phyloP scores from a whole-genome alignment of 1,140 invertebrate species.

The Scaptomyza hsui region DNA sequence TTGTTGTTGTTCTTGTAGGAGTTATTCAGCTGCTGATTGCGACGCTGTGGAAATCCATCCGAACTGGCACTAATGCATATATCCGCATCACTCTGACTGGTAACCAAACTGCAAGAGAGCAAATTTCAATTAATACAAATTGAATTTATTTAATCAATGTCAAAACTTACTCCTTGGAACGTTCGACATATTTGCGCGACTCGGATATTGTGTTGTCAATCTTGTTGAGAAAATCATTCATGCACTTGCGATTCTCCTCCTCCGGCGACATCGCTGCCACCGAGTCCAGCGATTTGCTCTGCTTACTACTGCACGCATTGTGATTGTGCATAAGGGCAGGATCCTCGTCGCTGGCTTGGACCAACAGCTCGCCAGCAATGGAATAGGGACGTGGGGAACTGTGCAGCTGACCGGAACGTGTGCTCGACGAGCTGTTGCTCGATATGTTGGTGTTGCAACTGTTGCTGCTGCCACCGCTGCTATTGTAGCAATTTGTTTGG shows the following conservation, averaged over 20 bases:
- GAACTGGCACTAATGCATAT: slow-evolving; percentile 68
- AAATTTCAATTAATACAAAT: not conserved
- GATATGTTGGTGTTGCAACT: slow-evolving; percentile 64
- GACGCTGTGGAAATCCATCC: slow-evolving; percentile 73
- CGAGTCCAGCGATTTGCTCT: slow-evolving; percentile 84
- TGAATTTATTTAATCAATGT: not conserved
- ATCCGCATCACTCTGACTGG: slow-evolving; percentile 77
- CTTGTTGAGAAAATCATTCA: slow-evolving; percentile 93
- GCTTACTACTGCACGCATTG: slow-evolving; percentile 63
- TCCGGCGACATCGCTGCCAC: slow-evolving; percentile 86
- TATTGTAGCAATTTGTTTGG: slow-evolving; percentile 50
- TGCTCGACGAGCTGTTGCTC: slow-evolving; percentile 46
- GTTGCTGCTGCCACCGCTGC: slow-evolving; percentile 75
- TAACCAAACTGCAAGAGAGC: slow-evolving; percentile 58
- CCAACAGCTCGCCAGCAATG: slow-evolving; percentile 84
- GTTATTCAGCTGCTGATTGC: slow-evolving; percentile 73
- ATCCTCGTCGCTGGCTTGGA: slow-evolving; percentile 66
- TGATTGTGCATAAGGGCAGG: slow-evolving; percentile 59
- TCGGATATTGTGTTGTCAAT: slow-evolving; percentile 94
- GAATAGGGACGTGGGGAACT: slow-evolving; percentile 82
- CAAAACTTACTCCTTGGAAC: slow-evolving; percentile 89
- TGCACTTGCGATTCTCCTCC: slow-evolving; percentile 87
- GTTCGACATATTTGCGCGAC: slow-evolving; percentile 93
- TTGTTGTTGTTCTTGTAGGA: slow-evolving; percentile 74
- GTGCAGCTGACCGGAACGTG: slow-evolving; percentile 49